phyloP scores from a whole-genome alignment of 2,888 invertebrate genomes.

The Drosophila mulleri region DNA sequence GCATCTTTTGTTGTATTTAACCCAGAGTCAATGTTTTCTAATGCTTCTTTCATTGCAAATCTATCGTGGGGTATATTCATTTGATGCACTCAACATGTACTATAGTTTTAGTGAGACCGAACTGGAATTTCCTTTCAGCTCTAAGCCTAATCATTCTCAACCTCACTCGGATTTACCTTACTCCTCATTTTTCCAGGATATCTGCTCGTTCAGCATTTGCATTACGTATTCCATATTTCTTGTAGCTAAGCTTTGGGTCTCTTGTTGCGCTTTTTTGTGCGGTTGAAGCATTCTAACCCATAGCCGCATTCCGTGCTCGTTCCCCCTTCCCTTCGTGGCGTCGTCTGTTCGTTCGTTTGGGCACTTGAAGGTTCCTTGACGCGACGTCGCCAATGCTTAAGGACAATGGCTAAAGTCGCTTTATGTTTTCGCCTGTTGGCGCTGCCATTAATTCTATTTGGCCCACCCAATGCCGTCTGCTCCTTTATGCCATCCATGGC shows the following conservation, averaged over 20 bases:
- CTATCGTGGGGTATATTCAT: background rate
- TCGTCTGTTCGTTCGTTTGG: constrained; percentile 21
- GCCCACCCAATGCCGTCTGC: constrained; percentile 38
- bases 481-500: constrained; percentile 32
- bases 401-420: constrained; percentile 53
- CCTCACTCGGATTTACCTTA: background rate
- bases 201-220: background rate
- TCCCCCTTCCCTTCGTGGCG: background rate
- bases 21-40: constrained; percentile 42
- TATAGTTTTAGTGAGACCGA: background rate
- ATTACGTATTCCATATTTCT: constrained; percentile 12
- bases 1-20: constrained; percentile 35
- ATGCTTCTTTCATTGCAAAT: background rate
- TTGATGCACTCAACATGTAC: too few species aligned
- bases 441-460: constrained; percentile 69
- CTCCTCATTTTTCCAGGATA: constrained; percentile 18
- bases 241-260: constrained; percentile 44
- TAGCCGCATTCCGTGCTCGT: constrained; percentile 12
- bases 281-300: constrained; percentile 52
- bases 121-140: background rate
- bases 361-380: constrained; percentile 74
- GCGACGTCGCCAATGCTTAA: constrained; percentile 50
- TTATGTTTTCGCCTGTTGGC: constrained; percentile 59
- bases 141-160: background rate
- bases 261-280: constrained; percentile 76